phyloP scores from a whole-genome alignment of 2,888 invertebrate species.

The Cerceris ruficornis region DNA sequence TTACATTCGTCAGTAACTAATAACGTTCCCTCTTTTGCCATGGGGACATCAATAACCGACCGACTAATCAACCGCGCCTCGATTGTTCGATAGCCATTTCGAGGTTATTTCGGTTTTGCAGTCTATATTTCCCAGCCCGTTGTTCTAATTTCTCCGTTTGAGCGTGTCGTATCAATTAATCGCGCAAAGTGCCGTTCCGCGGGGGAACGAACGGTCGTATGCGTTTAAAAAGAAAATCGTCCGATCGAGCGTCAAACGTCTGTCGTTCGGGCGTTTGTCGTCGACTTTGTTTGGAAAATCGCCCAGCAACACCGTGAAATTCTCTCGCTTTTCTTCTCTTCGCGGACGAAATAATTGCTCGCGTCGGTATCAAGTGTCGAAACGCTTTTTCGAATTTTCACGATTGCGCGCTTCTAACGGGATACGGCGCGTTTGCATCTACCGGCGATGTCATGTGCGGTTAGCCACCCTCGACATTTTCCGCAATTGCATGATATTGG shows the following conservation, averaged over 20 bases:
- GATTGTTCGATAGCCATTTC: constrained; percentile 25
- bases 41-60: constrained; percentile 26
- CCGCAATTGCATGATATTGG: constrained; percentile 65
- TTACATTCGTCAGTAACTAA: constrained; percentile 7
- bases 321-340: not conserved
- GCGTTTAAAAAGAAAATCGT: constrained; percentile 30
- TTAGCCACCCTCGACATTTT: constrained; percentile 64
- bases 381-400: constrained; percentile 59
- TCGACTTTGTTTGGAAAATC: constrained; percentile 13
- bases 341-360: constrained; percentile 54
- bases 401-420: constrained; percentile 40
- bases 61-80: constrained; percentile 36
- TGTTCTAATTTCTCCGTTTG: constrained; percentile 1
- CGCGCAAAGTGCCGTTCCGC: constrained; percentile 35
- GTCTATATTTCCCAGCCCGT: constrained; percentile 39
- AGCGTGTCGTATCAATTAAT: constrained; percentile 36
- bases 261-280: not conserved
- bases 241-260: constrained; percentile 34
- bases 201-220: constrained; percentile 29
- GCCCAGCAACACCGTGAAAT: not conserved
- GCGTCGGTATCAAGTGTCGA: constrained; percentile 60
- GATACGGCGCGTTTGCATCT: constrained; percentile 39
- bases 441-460: constrained; percentile 52
- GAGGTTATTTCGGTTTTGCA: constrained; percentile 1
- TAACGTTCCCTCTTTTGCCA: constrained; percentile 8